Base-by-base conservation (phyloP, 1,140 invertebrate genomes). In the Drosophila sucinea region DNA sequence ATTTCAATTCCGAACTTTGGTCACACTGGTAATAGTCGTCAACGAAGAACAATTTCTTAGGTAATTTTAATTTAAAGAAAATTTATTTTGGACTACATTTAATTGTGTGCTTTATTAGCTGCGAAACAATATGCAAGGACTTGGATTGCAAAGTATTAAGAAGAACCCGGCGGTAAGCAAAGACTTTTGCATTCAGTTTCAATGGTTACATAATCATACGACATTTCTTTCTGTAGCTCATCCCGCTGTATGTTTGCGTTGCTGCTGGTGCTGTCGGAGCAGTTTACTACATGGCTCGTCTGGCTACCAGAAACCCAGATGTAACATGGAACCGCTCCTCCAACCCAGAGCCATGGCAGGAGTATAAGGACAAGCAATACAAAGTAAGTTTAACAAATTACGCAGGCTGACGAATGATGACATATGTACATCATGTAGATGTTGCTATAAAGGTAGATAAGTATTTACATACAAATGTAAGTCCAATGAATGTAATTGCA, bases 311-410 rank as follows among this genome's bases (percentile, higher is more conserved):
- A 60, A 96, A 94, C 81, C 97, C 97, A 41, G 97, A 97, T 86
- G 96, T 97, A 10, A 93, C 95, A 56, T 97, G 96, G 96, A 94
- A 94, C 74, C 94, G 93, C 51, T 94, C 93, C 54, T 91, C 83
- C 25, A 96, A 96, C 81, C 94, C 95, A 2, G 96, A 97, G 83
- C 96, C 97, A 4, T 97, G 96, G 95, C 93, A 97, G 78, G 94
- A 95, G 67, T 98, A 96, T 90, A 93, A 93, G 58, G 92, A 94
- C 60, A 97, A 97, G 90, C 95, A 96, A 80, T 97, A 97, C 87
- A 97, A 97, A 94, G 96, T 97, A 93, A 58, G 32, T 58, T n/a
- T 11, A 30, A 32, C 11, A 29, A 30, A 32, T 30, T 55, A n/a
- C 27, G 54, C 54, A 55, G 29, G 25, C 55, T 64, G n/a, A 2